These are phyloP conservation scores for Otus sunia DNA, from an alignment of 2,113 vertebrate genomes.

Conservation along the genomic window DNA sequence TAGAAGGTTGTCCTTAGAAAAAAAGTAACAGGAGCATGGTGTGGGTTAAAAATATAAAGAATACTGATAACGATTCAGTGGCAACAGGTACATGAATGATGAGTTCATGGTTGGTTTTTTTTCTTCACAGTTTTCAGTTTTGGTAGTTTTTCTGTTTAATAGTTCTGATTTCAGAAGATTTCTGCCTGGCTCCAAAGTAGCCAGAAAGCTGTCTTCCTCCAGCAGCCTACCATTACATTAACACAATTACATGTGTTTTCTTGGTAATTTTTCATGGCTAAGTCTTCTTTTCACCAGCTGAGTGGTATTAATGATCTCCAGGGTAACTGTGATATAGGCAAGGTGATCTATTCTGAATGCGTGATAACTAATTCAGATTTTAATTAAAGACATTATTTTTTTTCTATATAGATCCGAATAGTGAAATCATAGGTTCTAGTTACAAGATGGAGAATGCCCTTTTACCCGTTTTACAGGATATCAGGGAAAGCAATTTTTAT, in stretches of 20 bases:
- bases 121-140: neutral
- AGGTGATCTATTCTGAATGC: neutral
- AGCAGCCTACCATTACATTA: neutral
- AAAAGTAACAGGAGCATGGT: neutral
- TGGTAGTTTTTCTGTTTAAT: neutral
- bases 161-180: neutral
- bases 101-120: accelerated
- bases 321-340: neutral
- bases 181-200: neutral
- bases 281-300: neutral
- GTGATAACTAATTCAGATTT: neutral
- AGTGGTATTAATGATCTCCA: neutral
- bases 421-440: neutral
- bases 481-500: neutral
- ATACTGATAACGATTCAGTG: neutral
- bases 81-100: neutral
- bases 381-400: neutral
- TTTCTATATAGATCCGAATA: neutral
- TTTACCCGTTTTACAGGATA: neutral
- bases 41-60: neutral
- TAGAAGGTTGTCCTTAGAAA: neutral
- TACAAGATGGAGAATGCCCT: neutral
- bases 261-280: neutral
- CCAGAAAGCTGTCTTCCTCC: neutral
- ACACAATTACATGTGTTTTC: neutral